phyloP scores from a whole-genome alignment of 2,888 invertebrate species.

The Tetropium fuscum region DNA sequence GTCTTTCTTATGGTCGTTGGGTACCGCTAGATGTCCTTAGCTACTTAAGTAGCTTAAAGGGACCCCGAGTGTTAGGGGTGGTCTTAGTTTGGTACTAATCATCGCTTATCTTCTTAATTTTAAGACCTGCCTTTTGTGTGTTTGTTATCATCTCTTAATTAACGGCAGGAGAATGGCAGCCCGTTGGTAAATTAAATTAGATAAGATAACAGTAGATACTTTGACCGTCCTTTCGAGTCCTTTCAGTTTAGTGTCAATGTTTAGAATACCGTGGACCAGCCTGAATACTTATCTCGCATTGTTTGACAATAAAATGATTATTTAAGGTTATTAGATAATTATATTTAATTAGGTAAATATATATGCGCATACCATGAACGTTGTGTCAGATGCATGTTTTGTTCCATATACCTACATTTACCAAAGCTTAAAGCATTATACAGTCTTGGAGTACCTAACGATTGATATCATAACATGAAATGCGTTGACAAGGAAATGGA shows the following conservation, averaged over 20 bases:
- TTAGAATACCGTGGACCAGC: neutral
- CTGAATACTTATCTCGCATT: constrained; percentile 3
- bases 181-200: constrained; percentile 38
- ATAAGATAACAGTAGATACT: constrained; percentile 34
- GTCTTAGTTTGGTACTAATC: constrained; percentile 35
- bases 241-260: constrained; percentile 3
- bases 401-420: too few relatives aligned
- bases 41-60: constrained; percentile 41
- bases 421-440: too few relatives aligned
- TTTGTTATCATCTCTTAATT: constrained; percentile 41
- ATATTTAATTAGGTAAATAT: constrained; percentile 2
- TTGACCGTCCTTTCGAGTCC: neutral
- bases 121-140: constrained; percentile 39
- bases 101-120: constrained; percentile 42
- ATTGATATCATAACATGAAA: too few relatives aligned
- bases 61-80: constrained; percentile 40
- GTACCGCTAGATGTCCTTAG: constrained; percentile 27
- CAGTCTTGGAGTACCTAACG: too few relatives aligned
- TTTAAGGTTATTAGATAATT: constrained; percentile 5
- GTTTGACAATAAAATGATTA: constrained; percentile 9
- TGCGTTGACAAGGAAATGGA: too few relatives aligned
- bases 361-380: neutral
- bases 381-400: too few relatives aligned
- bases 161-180: constrained; percentile 38
- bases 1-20: neutral